A percentile compares a stretch with the other conserved stretches of the same genome.
Conservation (phyloP, 2,888 invertebrate genomes). For the Meteorus colon region DNA sequence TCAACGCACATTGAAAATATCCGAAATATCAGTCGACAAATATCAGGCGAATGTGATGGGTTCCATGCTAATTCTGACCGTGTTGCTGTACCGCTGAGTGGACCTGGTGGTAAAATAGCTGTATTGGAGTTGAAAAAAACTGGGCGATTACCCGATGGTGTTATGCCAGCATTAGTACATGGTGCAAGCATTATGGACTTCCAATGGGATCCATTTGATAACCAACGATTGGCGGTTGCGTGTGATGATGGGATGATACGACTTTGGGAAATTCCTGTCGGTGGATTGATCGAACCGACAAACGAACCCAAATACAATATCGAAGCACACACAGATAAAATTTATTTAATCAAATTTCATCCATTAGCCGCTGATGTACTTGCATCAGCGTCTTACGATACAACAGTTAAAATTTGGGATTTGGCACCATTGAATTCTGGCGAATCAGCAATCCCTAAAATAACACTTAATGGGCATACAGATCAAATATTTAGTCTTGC, state of each 20-base stretch:
- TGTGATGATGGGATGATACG: constrained; percentile 91
- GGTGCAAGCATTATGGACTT: constrained; percentile 93
- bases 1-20: constrained; percentile 94
- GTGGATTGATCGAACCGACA: constrained; percentile 83
- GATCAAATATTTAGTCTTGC: constrained; percentile 94
- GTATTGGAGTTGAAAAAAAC: constrained; percentile 87
- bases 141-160: constrained; percentile 86
- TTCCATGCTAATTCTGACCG: constrained; percentile 91
- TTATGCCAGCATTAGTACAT: constrained; percentile 91
- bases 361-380: constrained; percentile 91
- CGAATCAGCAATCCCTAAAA: constrained; percentile 77
- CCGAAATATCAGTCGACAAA: constrained; percentile 90
- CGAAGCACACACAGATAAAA: constrained; percentile 91
- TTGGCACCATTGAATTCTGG: constrained; percentile 72
- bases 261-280: constrained; percentile 85
- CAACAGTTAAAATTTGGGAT: constrained; percentile 92
- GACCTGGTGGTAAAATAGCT: constrained; percentile 92
- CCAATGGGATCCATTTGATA: constrained; percentile 94
- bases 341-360: constrained; percentile 93
- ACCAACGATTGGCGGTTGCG: constrained; percentile 85
- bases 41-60: constrained; percentile 95
- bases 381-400: constrained; percentile 92
- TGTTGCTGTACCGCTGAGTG: constrained; percentile 92
- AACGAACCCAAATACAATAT: constrained; percentile 82
- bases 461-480: constrained; percentile 83